phyloP scores from a whole-genome alignment of 2,113 vertebrate genomes.

The Rhinolophus sinicus region DNA sequence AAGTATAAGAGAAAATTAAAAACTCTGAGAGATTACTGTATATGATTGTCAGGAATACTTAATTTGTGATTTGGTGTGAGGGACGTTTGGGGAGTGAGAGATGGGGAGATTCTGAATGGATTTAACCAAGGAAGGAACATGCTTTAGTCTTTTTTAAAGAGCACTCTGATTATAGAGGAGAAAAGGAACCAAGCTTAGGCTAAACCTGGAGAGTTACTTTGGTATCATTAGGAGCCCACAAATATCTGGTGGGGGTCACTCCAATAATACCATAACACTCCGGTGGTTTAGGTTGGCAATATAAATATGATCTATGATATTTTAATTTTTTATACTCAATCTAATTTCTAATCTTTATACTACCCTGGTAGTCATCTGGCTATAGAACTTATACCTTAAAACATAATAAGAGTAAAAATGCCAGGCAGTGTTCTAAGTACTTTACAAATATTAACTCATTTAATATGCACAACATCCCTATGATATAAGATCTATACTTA shows the following conservation, averaged over 20 bases:
- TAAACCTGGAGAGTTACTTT: background rate
- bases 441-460: background rate
- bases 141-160: background rate
- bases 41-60: background rate
- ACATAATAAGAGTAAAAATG: background rate
- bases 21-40: background rate
- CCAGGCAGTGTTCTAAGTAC: background rate
- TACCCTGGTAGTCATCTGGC: background rate
- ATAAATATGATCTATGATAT: background rate
- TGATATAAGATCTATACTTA: background rate
- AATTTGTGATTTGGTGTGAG: background rate
- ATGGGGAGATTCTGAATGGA: background rate
- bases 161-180: background rate
- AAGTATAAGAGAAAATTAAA: background rate
- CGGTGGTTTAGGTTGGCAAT: background rate
- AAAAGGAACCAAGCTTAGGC: background rate
- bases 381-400: background rate
- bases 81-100: background rate
- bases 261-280: background rate
- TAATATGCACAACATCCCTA: background rate
- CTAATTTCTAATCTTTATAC: background rate
- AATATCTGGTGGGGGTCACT: background rate
- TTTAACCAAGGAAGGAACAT: background rate
- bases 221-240: background rate
- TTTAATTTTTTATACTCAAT: background rate